Percentiles rank a stretch among this genome's conserved stretches.
Conservation (phyloP, 2,797 vertebrate genomes). For the Rhinophrynus dorsalis region DNA sequence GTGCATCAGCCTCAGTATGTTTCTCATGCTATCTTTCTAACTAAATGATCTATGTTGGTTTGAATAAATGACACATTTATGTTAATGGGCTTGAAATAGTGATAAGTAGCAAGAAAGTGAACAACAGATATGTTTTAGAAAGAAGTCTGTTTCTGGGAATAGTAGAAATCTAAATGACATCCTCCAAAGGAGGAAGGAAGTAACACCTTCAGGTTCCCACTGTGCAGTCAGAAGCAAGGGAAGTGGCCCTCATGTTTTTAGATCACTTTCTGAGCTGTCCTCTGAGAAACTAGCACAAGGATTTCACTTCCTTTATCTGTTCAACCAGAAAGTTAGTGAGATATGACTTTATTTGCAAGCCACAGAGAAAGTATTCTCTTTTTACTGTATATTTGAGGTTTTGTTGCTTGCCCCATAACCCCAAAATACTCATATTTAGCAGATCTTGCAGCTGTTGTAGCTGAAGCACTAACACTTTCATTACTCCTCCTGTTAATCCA, state of each 20-base stretch:
- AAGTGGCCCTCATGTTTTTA: slow-evolving; percentile 32
- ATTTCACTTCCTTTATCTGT: slow-evolving; percentile 44
- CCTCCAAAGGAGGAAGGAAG: slow-evolving; percentile 55
- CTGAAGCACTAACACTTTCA: too few relatives aligned
- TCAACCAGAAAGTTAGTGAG: slow-evolving; percentile 34
- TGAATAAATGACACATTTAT: not conserved
- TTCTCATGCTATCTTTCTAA: too few relatives aligned
- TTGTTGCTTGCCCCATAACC: slow-evolving; percentile 20
- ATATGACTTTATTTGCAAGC: slow-evolving; percentile 42
- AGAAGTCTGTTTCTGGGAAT: slow-evolving; percentile 56
- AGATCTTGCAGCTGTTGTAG: not conserved
- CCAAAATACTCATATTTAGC: not conserved
- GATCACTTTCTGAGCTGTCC: slow-evolving; percentile 15
- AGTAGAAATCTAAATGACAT: slow-evolving; percentile 45
- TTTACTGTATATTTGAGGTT: slow-evolving; percentile 36
- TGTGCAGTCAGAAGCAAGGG: slow-evolving; percentile 17
- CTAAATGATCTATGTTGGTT: not conserved
- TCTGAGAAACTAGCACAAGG: slow-evolving; percentile 42
- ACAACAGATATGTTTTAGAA: slow-evolving; percentile 48
- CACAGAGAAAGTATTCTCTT: slow-evolving; percentile 42
- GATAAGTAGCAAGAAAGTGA: slow-evolving; percentile 49
- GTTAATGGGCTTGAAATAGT: slow-evolving; percentile 45
- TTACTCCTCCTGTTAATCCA: too few relatives aligned
- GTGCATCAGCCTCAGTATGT: too few relatives aligned
- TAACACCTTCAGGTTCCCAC: slow-evolving; percentile 47